phyloP scores from a whole-genome alignment of 2,888 invertebrate genomes.

The Drosophila multiciliata region DNA sequence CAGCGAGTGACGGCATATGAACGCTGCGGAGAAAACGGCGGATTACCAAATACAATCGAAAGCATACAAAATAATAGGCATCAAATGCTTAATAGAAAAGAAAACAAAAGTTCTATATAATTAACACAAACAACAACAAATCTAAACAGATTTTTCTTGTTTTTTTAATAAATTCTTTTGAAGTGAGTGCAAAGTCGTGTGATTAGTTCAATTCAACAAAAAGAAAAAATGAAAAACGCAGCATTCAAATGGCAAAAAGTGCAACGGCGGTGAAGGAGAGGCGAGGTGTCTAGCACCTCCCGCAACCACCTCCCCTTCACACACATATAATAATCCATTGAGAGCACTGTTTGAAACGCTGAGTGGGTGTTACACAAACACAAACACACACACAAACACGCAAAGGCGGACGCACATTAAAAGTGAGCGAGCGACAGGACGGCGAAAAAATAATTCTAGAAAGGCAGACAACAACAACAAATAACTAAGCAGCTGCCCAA shows the following conservation, averaged over 20 bases:
- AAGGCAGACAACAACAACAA: conserved; percentile 35
- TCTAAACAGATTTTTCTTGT: conserved; percentile 3
- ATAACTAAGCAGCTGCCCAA: conserved; percentile 21
- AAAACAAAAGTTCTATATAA: conserved; percentile 19
- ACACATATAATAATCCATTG: conserved; percentile 16
- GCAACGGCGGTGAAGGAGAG: conserved; percentile 53
- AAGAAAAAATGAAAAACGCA: conserved; percentile 34
- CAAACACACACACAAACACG: neutral
- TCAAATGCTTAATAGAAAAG: conserved; percentile 27
- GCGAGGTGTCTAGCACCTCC: conserved; percentile 60
- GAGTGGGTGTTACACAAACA: conserved; percentile 35
- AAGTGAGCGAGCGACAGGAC: conserved; percentile 7
- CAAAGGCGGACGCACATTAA: neutral
- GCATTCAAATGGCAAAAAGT: conserved; percentile 62
- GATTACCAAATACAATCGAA: conserved; percentile 54
- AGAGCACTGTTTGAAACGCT: conserved; percentile 11
- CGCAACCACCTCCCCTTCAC: neutral
- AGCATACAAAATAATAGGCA: conserved; percentile 26
- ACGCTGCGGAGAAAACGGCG: conserved; percentile 73
- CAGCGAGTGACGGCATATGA: conserved; percentile 83
- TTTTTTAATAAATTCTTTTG: conserved; percentile 63
- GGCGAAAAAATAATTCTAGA: conserved; percentile 25
- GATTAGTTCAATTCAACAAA: conserved; percentile 7
- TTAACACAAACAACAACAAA: conserved; percentile 19
- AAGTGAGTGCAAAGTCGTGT: conserved; percentile 52